phyloP scores from a whole-genome alignment of 1,140 invertebrate species.

The Drosophila subpulchrella region DNA sequence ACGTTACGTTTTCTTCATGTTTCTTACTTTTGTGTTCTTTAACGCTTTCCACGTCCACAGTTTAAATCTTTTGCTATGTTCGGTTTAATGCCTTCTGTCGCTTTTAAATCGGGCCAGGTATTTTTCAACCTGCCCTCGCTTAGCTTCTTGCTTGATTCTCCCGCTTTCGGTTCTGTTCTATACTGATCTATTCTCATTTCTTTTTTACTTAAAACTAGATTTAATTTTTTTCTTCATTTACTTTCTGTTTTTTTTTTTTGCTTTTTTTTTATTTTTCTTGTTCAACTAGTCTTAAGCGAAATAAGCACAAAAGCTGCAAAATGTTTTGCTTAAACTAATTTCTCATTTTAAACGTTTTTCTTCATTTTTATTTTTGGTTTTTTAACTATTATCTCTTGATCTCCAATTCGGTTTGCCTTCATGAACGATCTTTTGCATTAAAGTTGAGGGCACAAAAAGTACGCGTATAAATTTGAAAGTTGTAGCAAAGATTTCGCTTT shows the following conservation, averaged over 20 bases:
- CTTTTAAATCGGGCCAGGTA: conserved; percentile 13
- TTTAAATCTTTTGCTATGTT: conserved; percentile 74
- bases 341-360: conserved; percentile 35
- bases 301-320: conserved; percentile 84
- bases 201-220: conserved; percentile 70
- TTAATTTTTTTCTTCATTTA: conserved; percentile 60
- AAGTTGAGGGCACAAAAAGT: conserved; percentile 73
- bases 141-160: conserved; percentile 39
- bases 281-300: conserved; percentile 84
- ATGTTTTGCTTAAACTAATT: conserved; percentile 80
- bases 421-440: conserved; percentile 75
- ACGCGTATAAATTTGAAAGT: conserved; percentile 76
- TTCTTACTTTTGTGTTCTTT: conserved; percentile 43
- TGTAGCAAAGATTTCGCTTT: conserved; percentile 67
- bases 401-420: conserved; percentile 60
- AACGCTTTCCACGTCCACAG: conserved; percentile 38
- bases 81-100: conserved; percentile 45
- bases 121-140: conserved; percentile 25
- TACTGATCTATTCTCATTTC: conserved; percentile 49
- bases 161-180: conserved; percentile 32
- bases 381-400: conserved; percentile 48
- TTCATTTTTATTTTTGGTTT: conserved; percentile 25
- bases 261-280: conserved; percentile 35
- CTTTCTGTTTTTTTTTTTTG: conserved; percentile 42
- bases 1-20: conserved; percentile 52